Percentiles rank a stretch among this genome's conserved stretches.
phyloP scores from a whole-genome alignment of 2,797 vertebrate species.

The Phrynocephalus guinanensis region DNA sequence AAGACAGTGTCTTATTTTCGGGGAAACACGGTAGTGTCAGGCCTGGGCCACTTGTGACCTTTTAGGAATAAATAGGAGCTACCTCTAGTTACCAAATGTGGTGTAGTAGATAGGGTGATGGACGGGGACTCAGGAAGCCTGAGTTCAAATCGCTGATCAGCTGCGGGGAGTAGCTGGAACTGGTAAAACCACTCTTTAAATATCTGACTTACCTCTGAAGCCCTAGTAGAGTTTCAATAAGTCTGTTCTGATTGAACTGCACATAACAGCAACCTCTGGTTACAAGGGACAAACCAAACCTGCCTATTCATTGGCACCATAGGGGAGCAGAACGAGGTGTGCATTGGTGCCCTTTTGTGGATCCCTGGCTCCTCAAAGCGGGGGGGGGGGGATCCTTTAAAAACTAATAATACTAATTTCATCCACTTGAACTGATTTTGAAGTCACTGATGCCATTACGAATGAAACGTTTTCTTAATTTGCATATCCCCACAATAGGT shows the following conservation, averaged over 20 bases:
- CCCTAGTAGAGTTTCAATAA: too few species aligned
- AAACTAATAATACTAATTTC: not conserved
- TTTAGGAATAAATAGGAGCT: not conserved
- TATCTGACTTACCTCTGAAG: too few species aligned
- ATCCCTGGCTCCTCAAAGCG: not conserved
- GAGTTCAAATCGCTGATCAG: too few species aligned
- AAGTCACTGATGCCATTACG: not conserved
- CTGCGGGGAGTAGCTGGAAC: too few species aligned
- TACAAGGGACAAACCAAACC: not conserved
- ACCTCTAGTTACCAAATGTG: too few species aligned
- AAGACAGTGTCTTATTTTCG: too few species aligned
- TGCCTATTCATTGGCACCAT: not conserved
- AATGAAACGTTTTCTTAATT: not conserved
- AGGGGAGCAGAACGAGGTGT: too few species aligned
- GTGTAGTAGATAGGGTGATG: too few species aligned
- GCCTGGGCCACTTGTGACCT: not conserved
- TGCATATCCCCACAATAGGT: not conserved
- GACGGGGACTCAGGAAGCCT: too few species aligned
- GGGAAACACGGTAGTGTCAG: not conserved
- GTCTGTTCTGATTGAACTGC: too few species aligned
- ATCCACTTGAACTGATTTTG: not conserved
- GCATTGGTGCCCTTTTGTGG: not conserved
- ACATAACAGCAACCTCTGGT: too few species aligned
- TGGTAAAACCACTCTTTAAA: too few species aligned
- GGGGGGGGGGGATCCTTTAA: not conserved